Evolutionary conservation across 2,888 invertebrate genomes (phyloP).

Genomic region (Bombylius major): DNA sequence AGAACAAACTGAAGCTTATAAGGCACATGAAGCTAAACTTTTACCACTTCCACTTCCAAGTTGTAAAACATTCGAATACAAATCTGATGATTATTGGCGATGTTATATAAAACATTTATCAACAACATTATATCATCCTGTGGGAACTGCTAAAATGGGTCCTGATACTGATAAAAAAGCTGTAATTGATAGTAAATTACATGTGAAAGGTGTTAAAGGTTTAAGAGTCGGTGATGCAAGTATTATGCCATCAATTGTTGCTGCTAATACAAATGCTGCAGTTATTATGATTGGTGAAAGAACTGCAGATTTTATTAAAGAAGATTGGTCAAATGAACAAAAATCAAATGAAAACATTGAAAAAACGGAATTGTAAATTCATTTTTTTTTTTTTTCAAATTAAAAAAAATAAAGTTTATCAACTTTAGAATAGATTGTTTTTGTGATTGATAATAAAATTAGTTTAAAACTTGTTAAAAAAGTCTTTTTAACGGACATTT

Average conservation of each 20-base stretch:
- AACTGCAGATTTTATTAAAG: slow-evolving; percentile 68
- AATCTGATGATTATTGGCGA: slow-evolving; percentile 56
- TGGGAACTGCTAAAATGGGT: slow-evolving; percentile 73
- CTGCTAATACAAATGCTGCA: slow-evolving; percentile 73
- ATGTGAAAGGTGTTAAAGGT: slow-evolving; percentile 52
- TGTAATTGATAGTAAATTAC: slow-evolving; percentile 57
- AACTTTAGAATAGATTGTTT: too few species aligned
- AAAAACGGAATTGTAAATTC: background rate
- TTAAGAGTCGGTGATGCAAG: slow-evolving; percentile 71
- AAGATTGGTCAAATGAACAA: slow-evolving; percentile 34
- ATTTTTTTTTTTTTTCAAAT: too few species aligned
- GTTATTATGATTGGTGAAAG: slow-evolving; percentile 76
- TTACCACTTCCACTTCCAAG: slow-evolving; percentile 14
- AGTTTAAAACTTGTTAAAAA: too few species aligned
- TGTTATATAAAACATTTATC: slow-evolving; percentile 64
- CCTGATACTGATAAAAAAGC: slow-evolving; percentile 43
- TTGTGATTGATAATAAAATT: too few species aligned
- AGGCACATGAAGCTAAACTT: slow-evolving; percentile 24
- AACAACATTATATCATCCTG: slow-evolving; percentile 69
- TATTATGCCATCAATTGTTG: slow-evolving; percentile 67
- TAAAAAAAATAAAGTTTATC: too few species aligned
- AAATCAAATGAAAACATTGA: background rate
- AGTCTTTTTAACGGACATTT: too few species aligned
- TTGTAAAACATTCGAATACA: slow-evolving; percentile 20
- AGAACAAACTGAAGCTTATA: slow-evolving; percentile 34